Evolutionary conservation across 2,888 invertebrate species (phyloP), one percentile per base, ranked within the genome.

Genomic region (Chrysina gloriosa): DNA sequence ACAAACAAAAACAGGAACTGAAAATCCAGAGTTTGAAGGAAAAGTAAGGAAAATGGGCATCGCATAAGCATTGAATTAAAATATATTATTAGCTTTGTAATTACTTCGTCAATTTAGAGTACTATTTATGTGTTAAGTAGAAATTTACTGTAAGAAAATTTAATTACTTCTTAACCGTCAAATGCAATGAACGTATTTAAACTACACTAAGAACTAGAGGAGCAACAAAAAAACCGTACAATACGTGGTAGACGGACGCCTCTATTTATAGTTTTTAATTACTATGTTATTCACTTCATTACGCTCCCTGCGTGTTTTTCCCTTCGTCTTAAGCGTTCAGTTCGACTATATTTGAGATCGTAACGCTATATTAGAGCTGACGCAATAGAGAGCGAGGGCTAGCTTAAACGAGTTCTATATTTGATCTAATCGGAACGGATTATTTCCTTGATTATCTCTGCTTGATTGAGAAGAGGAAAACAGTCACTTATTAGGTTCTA

Each of bases 251-350:
- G 39, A 52, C 25, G 29, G 19, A 16, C 50, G 27, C 50, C 42
- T 42, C 42, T 52, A 52, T 52, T 52, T 52, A 52, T 52, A 52
- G 50, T 27, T 52, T 52, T 52, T 52, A 52, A 52, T 52, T 52
- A 52, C 50, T 29, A 52, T 52, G 50, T 52, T 52, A 52, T 52
- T 52, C 50, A 52, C 29, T 52, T 52, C 50, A 52, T 52, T 52
- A 52, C 29, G 50, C 50, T 6, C 29, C 31, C 50, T 52, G 48
- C 25, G 4, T 48, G 31, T 52, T 52, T 52, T 52, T 31, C 50
- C 50, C 50, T 16, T 21, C 25, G 48, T 21, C 5, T 14, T 14
- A 9, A 19, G 19, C 9, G 14, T 48, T 25, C 9, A 6, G 25
- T 25, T 14, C 7, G 14, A 29, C 52, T 52, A 52, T 16, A 29